Percentiles rank a stretch among this genome's conserved stretches.
Evolutionary conservation across 2,113 vertebrate species (phyloP).

Genomic region (Anguilla japonica): DNA sequence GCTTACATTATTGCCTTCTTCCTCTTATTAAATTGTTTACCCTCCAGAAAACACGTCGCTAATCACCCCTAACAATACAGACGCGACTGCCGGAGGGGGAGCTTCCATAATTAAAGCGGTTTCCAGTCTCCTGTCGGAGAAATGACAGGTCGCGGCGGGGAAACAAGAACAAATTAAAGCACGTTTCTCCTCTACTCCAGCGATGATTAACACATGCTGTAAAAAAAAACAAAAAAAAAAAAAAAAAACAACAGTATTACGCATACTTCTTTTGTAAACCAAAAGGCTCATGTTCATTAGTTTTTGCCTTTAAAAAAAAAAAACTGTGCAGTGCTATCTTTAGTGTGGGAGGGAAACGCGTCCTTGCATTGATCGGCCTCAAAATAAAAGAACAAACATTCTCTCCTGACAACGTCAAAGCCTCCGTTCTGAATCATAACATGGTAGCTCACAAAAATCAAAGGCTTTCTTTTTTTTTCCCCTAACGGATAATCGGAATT

Average conservation of each 20-base stretch:
- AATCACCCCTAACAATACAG: slow-evolving; percentile 59
- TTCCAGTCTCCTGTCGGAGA: slow-evolving; percentile 47
- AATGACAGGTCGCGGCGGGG: slow-evolving; percentile 41
- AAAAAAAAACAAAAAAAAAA: background rate
- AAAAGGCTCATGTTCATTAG: background rate
- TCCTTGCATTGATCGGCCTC: background rate
- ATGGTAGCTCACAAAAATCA: background rate
- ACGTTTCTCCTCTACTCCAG: slow-evolving; percentile 27
- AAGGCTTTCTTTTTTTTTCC: background rate
- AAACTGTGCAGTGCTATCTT: background rate
- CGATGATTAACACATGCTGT: slow-evolving; percentile 3
- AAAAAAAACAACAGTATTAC: background rate
- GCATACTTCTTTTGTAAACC: background rate
- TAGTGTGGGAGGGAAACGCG: background rate
- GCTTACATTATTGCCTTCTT: slow-evolving; percentile 39
- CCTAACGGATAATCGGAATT: background rate
- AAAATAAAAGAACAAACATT: slow-evolving; percentile 9
- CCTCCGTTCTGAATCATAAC: slow-evolving; percentile 7
- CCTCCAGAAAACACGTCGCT: slow-evolving; percentile 56
- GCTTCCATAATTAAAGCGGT: slow-evolving; percentile 60
- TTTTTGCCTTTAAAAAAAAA: background rate
- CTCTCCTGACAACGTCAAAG: background rate
- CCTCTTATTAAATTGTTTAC: slow-evolving; percentile 56
- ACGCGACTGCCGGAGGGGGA: slow-evolving; percentile 38
- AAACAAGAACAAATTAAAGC: slow-evolving; percentile 47